A percentile compares a stretch with the other conserved stretches of the same genome.
Conservation (phyloP, 1,140 invertebrate genomes). For the Ctenoplectra terminalis region DNA sequence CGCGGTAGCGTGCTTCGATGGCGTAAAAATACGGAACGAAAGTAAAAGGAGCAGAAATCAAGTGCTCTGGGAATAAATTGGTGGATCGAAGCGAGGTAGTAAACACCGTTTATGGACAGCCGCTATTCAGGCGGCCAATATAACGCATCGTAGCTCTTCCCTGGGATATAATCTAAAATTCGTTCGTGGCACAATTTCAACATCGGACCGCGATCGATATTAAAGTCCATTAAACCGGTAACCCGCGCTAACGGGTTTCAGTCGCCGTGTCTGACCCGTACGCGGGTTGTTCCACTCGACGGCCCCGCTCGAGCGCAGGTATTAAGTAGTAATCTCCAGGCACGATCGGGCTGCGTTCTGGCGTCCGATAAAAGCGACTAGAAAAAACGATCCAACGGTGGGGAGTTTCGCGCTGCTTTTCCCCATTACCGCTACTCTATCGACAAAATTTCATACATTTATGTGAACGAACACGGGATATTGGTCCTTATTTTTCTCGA, state of each 20-base stretch:
- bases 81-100: too few relatives aligned
- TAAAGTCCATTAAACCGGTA: constrained; percentile 70
- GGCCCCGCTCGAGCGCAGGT: constrained; percentile 57
- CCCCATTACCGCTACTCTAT: not conserved
- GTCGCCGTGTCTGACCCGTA: constrained; percentile 64
- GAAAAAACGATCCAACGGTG: constrained; percentile 61
- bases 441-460: constrained; percentile 36
- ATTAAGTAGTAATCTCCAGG: constrained; percentile 78
- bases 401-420: constrained; percentile 17
- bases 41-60: too few relatives aligned
- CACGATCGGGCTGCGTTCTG: constrained; percentile 67
- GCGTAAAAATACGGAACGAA: too few relatives aligned
- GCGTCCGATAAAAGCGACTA: constrained; percentile 65
- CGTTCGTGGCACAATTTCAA: constrained; percentile 69
- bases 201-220: constrained; percentile 69
- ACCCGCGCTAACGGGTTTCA: constrained; percentile 66
- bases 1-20: too few relatives aligned
- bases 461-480: constrained; percentile 5
- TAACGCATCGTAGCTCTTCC: too few relatives aligned
- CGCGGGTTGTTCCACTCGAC: constrained; percentile 66
- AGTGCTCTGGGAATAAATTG: too few relatives aligned
- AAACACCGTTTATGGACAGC: too few relatives aligned
- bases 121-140: too few relatives aligned
- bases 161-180: constrained; percentile 63
- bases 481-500: not conserved